Evolutionary conservation across 2,113 vertebrate genomes (phyloP).

Genomic region (Aleadryas rufinucha): DNA sequence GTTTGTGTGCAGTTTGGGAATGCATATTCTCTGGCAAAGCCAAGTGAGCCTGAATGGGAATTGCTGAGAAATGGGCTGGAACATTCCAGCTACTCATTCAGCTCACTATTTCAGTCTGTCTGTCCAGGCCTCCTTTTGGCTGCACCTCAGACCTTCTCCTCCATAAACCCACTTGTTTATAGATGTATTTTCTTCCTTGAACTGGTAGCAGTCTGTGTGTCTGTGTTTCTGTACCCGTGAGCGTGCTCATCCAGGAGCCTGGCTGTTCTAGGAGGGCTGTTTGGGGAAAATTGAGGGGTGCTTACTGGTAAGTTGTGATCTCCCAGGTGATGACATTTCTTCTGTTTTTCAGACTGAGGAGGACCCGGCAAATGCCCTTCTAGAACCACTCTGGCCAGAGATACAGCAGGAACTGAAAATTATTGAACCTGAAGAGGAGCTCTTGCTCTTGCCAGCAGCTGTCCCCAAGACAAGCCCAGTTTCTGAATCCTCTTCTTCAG

Average conservation of each 20-base stretch:
- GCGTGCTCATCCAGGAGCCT: not conserved
- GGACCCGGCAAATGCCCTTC: slow-evolving; percentile 11
- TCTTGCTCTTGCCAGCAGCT: slow-evolving; percentile 32
- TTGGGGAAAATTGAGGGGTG: not conserved
- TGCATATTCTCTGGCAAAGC: not conserved
- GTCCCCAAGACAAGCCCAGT: not conserved
- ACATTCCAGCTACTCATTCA: slow-evolving; percentile 37
- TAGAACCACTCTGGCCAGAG: slow-evolving; percentile 76
- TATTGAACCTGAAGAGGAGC: slow-evolving; percentile 83
- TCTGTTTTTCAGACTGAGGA: slow-evolving; percentile 74
- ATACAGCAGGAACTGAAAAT: slow-evolving; percentile 86
- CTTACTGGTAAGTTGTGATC: not conserved
- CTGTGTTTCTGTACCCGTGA: not conserved
- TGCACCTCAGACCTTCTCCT: not conserved
- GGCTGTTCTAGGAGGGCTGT: not conserved
- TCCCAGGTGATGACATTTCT: not conserved
- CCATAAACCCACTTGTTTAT: not conserved
- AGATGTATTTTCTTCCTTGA: not conserved
- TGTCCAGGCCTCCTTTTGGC: not conserved
- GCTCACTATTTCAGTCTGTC: not conserved
- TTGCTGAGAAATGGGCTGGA: not conserved
- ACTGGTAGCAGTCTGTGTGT: not conserved
- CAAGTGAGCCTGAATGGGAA: slow-evolving; percentile 17
- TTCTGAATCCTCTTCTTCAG: not conserved
- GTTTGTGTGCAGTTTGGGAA: not conserved